Conservation (phyloP, 1,140 invertebrate species). For the Aricia agestis region DNA sequence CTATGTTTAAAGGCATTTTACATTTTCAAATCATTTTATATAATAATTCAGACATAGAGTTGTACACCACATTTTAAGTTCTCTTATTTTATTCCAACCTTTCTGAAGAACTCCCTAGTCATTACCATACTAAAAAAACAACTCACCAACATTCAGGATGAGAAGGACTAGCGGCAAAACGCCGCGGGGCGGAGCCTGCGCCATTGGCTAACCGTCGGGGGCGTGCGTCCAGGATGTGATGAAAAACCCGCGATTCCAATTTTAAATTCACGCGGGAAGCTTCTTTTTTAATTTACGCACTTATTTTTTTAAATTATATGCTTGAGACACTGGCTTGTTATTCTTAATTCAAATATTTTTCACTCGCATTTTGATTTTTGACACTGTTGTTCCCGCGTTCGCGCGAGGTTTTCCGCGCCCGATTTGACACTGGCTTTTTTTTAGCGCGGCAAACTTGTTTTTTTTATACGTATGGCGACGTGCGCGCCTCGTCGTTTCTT, state of each 20-base stretch:
- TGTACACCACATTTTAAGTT: too few species aligned
- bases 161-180: slow-evolving; percentile 42
- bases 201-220: slow-evolving; percentile 56
- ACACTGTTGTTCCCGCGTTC: background rate
- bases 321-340: background rate
- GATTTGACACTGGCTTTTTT: background rate
- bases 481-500: background rate
- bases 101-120: background rate
- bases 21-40: too few species aligned
- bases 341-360: background rate
- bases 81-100: too few species aligned
- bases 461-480: background rate
- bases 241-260: slow-evolving; percentile 28
- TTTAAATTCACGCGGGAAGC: background rate
- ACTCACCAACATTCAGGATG: slow-evolving; percentile 54
- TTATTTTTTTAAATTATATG: background rate
- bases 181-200: slow-evolving; percentile 52
- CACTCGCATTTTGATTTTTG: background rate
- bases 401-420: background rate
- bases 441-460: slow-evolving; percentile 7
- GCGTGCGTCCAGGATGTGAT: slow-evolving; percentile 47
- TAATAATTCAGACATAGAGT: too few species aligned
- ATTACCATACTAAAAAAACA: background rate
- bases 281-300: background rate
- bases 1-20: too few species aligned